Evolutionary conservation across 2,888 invertebrate species (phyloP), one percentile per base, ranked within the genome.

Genomic region (Eupithecia tripunctaria): DNA sequence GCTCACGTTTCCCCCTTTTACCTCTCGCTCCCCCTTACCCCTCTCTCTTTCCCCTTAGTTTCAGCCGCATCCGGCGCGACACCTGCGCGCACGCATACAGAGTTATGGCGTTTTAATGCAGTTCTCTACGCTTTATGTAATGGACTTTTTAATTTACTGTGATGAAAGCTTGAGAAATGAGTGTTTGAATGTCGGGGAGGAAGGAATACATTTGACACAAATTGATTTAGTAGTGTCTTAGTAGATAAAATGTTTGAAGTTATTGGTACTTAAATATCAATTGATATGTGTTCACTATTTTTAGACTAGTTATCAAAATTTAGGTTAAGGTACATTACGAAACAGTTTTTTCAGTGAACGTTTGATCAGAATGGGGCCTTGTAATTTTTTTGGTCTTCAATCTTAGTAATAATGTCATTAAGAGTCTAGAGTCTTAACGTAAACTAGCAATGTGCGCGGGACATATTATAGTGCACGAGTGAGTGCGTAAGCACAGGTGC

Each of bases 71-170:
- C 94, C 94, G 94, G 92, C 86, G 84, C 78, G 86, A 90, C 94
- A 94, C 94, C 93, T 94, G 94, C 94, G 92, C 91, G 43, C 72
- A 87, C 89, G 92, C 87, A 83, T 82, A 78, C 78, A 77, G 86
- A 91, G 83, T 92, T 92, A 93, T 91, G 84, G 86, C 86, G 83
- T 91, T 93, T 93, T 92, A 93, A 93, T 92, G 86, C 87, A 89
- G 89, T 90, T 81, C 79, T 85, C 83, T 81, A 86, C 84, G 85
- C 85, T 88, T 77, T 83, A 82, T 84, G 84, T 91, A 91, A 92
- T 91, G 86, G 85, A 88, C 84, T 88, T 89, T 91, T 91, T 89
- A 83, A 84, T 83, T 85, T 80, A 76, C 72, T 82, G 83, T 82
- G 92, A 84, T 87, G 92, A 91, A 82, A 82, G 85, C 80, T 84